Conservation (phyloP, 2,797 vertebrate genomes). For the Erethizon dorsatum region DNA sequence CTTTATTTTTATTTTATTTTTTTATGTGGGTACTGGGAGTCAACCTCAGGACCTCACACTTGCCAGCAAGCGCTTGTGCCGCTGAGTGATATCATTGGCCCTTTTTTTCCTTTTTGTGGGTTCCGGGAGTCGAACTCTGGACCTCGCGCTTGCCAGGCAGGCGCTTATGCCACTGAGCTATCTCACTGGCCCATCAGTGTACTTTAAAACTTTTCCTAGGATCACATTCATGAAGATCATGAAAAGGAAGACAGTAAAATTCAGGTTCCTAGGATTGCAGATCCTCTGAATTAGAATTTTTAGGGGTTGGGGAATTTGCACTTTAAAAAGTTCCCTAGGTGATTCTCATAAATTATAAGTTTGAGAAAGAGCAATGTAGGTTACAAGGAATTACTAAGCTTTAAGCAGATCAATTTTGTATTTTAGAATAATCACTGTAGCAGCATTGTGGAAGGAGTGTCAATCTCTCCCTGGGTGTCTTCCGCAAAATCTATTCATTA, state of each 20-base stretch:
- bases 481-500: constrained; percentile 35
- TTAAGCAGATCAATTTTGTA: background rate
- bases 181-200: too few relatives aligned
- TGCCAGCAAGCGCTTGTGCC: too few relatives aligned
- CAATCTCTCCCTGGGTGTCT: background rate
- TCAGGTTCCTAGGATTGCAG: background rate
- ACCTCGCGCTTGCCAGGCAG: too few relatives aligned
- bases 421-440: constrained; percentile 26
- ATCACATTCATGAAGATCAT: background rate
- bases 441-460: background rate
- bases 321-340: constrained; percentile 24
- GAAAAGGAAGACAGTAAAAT: constrained; percentile 25
- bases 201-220: background rate
- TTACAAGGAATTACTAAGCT: constrained; percentile 13
- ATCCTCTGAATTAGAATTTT: background rate
- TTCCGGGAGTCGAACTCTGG: too few relatives aligned
- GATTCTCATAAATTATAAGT: constrained; percentile 1
- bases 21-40: too few relatives aligned
- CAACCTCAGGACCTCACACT: too few relatives aligned
- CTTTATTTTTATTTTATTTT: too few relatives aligned
- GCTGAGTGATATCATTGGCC: too few relatives aligned
- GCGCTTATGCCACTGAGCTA: too few relatives aligned
- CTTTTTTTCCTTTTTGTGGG: too few relatives aligned
- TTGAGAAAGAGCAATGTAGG: background rate
- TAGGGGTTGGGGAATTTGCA: constrained; percentile 16